phyloP scores from a whole-genome alignment of 2,888 invertebrate species.

The Heliothis peltigera region DNA sequence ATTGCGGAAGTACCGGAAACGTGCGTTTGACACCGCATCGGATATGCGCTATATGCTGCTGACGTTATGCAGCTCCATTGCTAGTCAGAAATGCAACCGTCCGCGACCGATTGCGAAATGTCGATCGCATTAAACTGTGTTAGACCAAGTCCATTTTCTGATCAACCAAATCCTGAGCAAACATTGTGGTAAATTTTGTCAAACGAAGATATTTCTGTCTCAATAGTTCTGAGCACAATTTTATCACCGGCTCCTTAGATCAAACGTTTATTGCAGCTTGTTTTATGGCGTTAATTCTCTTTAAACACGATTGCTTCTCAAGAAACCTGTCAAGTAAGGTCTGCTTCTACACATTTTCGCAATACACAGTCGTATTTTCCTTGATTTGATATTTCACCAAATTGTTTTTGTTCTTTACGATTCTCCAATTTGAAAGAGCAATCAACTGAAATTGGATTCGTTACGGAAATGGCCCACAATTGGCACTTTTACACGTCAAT shows the following conservation, averaged over 20 bases:
- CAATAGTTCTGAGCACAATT: constrained; percentile 27
- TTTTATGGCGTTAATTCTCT: constrained; percentile 59
- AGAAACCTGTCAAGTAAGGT: constrained; percentile 51
- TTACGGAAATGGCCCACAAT: constrained; percentile 74
- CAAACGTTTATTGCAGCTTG: constrained; percentile 55
- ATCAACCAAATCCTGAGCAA: constrained; percentile 15
- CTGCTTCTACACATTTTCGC: constrained; percentile 50
- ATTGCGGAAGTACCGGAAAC: constrained; percentile 65
- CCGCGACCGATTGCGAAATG: constrained; percentile 34
- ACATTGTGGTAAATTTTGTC: constrained; percentile 25
- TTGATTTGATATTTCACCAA: constrained; percentile 71
- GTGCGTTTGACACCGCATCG: constrained; percentile 66
- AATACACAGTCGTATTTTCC: constrained; percentile 60
- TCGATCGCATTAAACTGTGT: constrained; percentile 20
- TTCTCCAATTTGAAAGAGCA: constrained; percentile 73
- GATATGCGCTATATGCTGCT: constrained; percentile 60
- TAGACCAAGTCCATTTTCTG: constrained; percentile 4
- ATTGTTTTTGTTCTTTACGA: constrained; percentile 74
- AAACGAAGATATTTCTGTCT: constrained; percentile 25
- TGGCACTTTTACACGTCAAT: constrained; percentile 74
- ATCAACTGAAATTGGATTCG: constrained; percentile 75
- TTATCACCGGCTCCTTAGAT: constrained; percentile 43
- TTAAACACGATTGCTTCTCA: constrained; percentile 56
- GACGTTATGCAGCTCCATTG: constrained; percentile 53
- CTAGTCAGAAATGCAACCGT: constrained; percentile 19